phyloP scores from a whole-genome alignment of 2,888 invertebrate genomes.

The Ceraclea dissimilis region DNA sequence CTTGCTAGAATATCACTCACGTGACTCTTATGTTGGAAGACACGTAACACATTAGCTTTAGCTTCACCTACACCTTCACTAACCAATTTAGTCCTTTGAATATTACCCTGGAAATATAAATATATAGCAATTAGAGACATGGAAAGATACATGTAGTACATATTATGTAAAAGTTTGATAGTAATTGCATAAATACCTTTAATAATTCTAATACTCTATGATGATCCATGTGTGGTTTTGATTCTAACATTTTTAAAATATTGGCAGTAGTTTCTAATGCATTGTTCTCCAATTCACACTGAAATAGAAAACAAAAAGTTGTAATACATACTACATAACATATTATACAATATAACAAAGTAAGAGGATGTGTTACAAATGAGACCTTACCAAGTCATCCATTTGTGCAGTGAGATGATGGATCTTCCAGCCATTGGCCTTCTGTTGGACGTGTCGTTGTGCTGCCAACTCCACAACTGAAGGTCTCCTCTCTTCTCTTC shows the following conservation, averaged over 20 bases:
- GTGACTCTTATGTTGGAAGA: conserved; percentile 84
- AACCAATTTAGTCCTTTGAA: conserved; percentile 88
- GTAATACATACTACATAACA: too few relatives aligned
- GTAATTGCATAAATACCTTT: conserved; percentile 40
- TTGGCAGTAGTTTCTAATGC: conserved; percentile 44
- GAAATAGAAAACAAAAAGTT: conserved; percentile 19
- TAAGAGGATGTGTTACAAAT: too few relatives aligned
- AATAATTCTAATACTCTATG: conserved; percentile 54
- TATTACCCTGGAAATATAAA: conserved; percentile 65
- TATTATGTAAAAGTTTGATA: too few relatives aligned
- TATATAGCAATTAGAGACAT: neutral
- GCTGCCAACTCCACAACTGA: conserved; percentile 84
- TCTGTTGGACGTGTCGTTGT: conserved; percentile 78
- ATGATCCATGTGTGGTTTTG: conserved; percentile 41
- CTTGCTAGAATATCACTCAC: conserved; percentile 85
- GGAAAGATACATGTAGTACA: neutral
- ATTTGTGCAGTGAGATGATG: conserved; percentile 88
- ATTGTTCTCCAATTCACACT: conserved; percentile 50
- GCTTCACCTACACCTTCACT: conserved; percentile 89
- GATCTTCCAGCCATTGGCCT: conserved; percentile 92
- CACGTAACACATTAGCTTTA: conserved; percentile 76
- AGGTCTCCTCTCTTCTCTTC: conserved; percentile 78
- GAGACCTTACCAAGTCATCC: conserved; percentile 86
- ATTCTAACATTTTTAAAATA: conserved; percentile 42
- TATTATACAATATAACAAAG: too few relatives aligned